Evolutionary conservation across 2,797 vertebrate genomes (phyloP), one percentile per base, ranked within the genome.

Genomic region (Monodelphis domestica): DNA sequence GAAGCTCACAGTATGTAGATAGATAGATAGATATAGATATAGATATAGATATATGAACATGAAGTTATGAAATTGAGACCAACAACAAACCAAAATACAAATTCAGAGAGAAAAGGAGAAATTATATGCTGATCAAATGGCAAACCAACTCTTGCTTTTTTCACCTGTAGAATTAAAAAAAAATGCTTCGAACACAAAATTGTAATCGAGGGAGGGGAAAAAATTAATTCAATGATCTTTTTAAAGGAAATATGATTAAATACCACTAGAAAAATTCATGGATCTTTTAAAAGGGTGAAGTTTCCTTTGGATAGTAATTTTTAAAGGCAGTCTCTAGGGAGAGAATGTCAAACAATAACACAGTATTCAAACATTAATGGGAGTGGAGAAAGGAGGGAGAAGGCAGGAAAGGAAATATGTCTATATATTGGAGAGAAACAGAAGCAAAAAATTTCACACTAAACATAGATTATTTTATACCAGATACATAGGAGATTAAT

Each of bases 211-310:
- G n/a, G n/a, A n/a, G n/a, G n/a, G n/a, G 53, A 54, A 53, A 88
- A 87, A 53, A 29, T 54, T 53, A 57, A 90, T 3, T 93, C 90
- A 95, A 54, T 56, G 87, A 38, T 11, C 70, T 93, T 63, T 53
- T 14, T 30, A 11, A 24, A 56, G 4, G 91, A 24, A 53, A 0
- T 63, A 78, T 88, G 90, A 94, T 89, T 95, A 70, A 70, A 95
- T 94, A 95, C 53, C 57, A 93, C 52, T 91, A 14, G 5, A 92
- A 53, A 51, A 91, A 53, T 87, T 57, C 87, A 54, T 33, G 53
- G 91, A 54, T 45, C n/a, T 45, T 45, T 78, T 78, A 45, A 78
- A 78, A 78, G 2, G 38, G 59, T 38, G 21, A 45, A 78, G 38
- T 78, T 78, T 45, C 14, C 38, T 45, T 24, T 78, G 7, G 21